These are phyloP conservation scores for Trematocara nigrifrons DNA, from an alignment of 2,113 vertebrate genomes.

Conservation along the genomic window DNA sequence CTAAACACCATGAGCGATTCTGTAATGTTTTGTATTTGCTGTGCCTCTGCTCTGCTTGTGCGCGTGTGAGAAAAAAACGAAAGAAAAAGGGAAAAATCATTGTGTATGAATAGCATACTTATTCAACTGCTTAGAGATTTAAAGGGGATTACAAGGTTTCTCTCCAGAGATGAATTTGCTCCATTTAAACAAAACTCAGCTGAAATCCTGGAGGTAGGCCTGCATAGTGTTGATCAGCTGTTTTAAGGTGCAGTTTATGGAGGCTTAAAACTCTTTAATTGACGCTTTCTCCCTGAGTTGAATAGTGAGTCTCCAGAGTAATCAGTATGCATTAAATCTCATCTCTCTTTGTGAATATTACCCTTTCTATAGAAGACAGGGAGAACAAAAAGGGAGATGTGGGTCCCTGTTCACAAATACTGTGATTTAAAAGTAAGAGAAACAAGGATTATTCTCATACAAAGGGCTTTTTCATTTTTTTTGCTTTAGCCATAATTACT, in stretches of 20 bases:
- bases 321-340: slow-evolving; percentile 79
- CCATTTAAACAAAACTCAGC: slow-evolving; percentile 62
- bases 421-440: slow-evolving; percentile 21
- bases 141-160: slow-evolving; percentile 51
- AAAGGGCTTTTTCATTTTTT: neutral
- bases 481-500: slow-evolving; percentile 14
- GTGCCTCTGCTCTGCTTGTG: neutral
- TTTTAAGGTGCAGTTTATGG: slow-evolving; percentile 69
- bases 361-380: slow-evolving; percentile 46
- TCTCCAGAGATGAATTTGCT: slow-evolving; percentile 65
- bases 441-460: slow-evolving; percentile 25
- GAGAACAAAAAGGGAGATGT: slow-evolving; percentile 53
- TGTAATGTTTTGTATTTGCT: slow-evolving; percentile 2
- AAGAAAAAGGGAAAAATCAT: neutral
- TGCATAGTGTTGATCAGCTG: slow-evolving; percentile 54
- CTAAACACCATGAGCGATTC: neutral
- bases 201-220: slow-evolving; percentile 38
- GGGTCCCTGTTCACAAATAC: slow-evolving; percentile 37
- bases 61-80: neutral
- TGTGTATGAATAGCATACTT: slow-evolving; percentile 47
- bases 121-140: slow-evolving; percentile 59
- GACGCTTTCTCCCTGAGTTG: slow-evolving; percentile 56
- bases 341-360: slow-evolving; percentile 70
- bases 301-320: slow-evolving; percentile 69
- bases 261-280: slow-evolving; percentile 73